Base-by-base conservation (phyloP, 2,113 vertebrate species). In the Tylochromis polylepis region DNA sequence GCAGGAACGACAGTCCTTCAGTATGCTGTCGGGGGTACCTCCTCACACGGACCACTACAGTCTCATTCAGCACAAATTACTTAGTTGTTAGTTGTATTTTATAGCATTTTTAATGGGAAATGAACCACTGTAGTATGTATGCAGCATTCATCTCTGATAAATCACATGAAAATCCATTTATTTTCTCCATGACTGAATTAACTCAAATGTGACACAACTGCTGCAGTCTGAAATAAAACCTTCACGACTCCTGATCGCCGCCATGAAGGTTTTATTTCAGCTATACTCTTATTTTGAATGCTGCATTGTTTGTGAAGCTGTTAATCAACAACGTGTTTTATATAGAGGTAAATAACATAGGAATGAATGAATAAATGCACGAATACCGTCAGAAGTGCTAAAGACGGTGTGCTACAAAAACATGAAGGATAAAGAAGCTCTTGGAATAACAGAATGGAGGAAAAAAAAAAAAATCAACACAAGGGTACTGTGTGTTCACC, bases 401-500 rank as follows among this genome's bases (percentile, higher is more conserved):
- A 77, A 31, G 16, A 31, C 10, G 5, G 70, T 20, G 38, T 8
- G 24, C 46, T 53, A 11, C 14, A 14, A 5, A 85, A 57, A 83
- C 34, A 65, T 14, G 20, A 12, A 65, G 20, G 60, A 38, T 38
- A 38, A 38, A 22, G 18, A 65, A n/a, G 60, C n/a, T 38, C 34
- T 0, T 38, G 31, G 20, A 65, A 65, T 65, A 38, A 38, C 60
- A 65, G 60, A 65, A 36, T n/a, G 11, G 11, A 65, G 18, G 3
- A 4, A 85, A 34, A 4, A 4, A 85, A 34, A 83, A 8, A 2
- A 67, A 41, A 4, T 18, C 14, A 56, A 60, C 15, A 81, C 11
- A 57, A 16, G 8, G 5, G n/a, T 6, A 29, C 12, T 3, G 4
- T 0, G 2, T 3, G 22, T 85, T 88, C 89, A 99, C 99, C 97